These are phyloP conservation scores for Sarcophaga caerulescens DNA, from an alignment of 2,888 invertebrate species.

Conservation along the genomic window DNA sequence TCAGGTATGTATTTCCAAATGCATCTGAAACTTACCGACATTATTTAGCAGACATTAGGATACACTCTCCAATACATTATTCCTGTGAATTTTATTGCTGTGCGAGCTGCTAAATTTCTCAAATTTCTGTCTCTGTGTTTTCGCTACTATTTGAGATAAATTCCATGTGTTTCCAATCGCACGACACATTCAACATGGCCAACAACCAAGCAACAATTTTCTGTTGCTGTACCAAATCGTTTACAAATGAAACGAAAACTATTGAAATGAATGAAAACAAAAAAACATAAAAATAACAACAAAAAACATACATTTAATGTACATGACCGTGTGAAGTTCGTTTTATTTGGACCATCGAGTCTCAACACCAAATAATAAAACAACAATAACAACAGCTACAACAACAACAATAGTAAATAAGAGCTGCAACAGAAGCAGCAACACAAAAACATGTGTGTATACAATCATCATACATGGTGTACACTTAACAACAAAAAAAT, in stretches of 20 bases:
- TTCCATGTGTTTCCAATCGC: neutral
- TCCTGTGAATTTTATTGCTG: too few species aligned
- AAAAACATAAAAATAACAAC: too few species aligned
- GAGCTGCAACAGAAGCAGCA: neutral
- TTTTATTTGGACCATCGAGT: constrained; percentile 55
- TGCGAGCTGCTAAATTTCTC: too few species aligned
- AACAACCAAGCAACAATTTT: too few species aligned
- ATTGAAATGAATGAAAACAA: constrained; percentile 35
- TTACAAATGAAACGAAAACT: constrained; percentile 52
- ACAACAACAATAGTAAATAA: neutral
- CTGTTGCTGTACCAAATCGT: neutral
- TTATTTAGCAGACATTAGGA: too few species aligned
- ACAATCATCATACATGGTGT: neutral
- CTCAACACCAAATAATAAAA: constrained; percentile 44
- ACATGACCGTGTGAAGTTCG: constrained; percentile 59
- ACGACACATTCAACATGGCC: neutral
- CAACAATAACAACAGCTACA: constrained; percentile 15
- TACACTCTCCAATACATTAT: too few species aligned
- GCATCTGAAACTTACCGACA: too few species aligned
- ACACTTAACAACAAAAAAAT: constrained; percentile 36
- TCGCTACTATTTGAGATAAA: too few species aligned
- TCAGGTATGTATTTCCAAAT: too few species aligned
- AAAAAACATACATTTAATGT: constrained; percentile 45
- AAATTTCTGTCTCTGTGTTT: too few species aligned
- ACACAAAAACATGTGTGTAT: neutral